Evolutionary conservation across 2,797 vertebrate species (phyloP).

Genomic region (Enoplosus armatus): DNA sequence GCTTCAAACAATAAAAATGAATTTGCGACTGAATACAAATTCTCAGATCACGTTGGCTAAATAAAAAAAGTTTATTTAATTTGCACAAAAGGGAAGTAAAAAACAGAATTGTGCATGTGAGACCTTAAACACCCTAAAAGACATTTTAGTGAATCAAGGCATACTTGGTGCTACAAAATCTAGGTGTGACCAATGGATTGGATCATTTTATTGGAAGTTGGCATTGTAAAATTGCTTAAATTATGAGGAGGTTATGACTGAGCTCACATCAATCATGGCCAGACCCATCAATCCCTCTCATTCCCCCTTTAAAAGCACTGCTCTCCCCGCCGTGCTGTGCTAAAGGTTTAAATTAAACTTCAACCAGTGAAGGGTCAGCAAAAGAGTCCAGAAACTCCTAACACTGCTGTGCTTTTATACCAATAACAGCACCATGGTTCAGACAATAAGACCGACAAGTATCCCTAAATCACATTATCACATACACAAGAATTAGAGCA

Average conservation of each 20-base stretch:
- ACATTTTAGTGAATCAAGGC: neutral
- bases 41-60: slow-evolving; percentile 13
- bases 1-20: neutral
- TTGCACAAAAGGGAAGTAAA: slow-evolving; percentile 13
- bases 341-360: neutral
- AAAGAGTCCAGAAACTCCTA: neutral
- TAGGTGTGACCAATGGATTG: neutral
- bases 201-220: neutral
- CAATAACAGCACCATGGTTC: neutral
- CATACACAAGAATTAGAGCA: neutral
- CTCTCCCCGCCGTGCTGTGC: neutral
- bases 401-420: neutral
- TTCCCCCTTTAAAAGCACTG: neutral
- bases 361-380: neutral
- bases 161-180: neutral
- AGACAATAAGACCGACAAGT: neutral
- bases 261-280: neutral
- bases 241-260: neutral
- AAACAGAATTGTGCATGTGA: neutral
- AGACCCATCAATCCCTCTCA: neutral
- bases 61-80: neutral
- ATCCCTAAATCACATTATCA: neutral
- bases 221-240: neutral
- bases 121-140: neutral
- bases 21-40: slow-evolving; percentile 11